Conservation (phyloP, 2,797 vertebrate genomes). For the Craterocephalus amniculus region DNA sequence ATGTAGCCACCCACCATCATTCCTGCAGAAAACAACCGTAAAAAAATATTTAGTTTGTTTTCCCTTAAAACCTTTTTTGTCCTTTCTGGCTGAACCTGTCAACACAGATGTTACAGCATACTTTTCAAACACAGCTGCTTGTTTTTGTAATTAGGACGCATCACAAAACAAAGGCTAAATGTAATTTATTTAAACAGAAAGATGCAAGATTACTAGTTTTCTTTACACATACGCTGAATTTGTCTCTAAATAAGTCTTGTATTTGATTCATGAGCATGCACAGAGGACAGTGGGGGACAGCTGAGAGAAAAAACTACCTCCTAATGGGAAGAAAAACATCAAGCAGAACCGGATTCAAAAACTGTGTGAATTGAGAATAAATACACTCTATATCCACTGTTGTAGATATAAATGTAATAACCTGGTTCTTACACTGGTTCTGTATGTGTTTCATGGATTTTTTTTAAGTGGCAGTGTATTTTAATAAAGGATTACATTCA, state of each 20-base stretch:
- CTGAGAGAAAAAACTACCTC: too few species aligned
- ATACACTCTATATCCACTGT: background rate
- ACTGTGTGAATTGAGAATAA: too few species aligned
- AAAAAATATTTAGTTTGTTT: background rate
- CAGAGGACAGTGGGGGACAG: too few species aligned
- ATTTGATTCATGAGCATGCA: too few species aligned
- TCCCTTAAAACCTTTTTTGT: background rate
- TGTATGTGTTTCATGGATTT: background rate
- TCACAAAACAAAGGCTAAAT: too few species aligned
- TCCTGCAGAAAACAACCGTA: constrained; percentile 51
- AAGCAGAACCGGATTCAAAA: too few species aligned
- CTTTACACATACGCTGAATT: too few species aligned
- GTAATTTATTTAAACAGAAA: background rate
- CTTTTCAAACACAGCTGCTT: background rate
- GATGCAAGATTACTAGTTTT: background rate
- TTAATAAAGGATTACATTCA: constrained; percentile 2
- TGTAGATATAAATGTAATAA: background rate
- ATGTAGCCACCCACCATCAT: constrained; percentile 86
- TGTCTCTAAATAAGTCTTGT: too few species aligned
- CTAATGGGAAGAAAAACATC: too few species aligned
- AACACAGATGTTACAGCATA: background rate
- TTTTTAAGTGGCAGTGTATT: background rate
- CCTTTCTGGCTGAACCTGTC: background rate
- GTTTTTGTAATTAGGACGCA: background rate
- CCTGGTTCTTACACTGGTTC: background rate